These are phyloP conservation scores for Hippotragus niger DNA, from an alignment of 2,113 vertebrate species.

Conservation along the genomic window DNA sequence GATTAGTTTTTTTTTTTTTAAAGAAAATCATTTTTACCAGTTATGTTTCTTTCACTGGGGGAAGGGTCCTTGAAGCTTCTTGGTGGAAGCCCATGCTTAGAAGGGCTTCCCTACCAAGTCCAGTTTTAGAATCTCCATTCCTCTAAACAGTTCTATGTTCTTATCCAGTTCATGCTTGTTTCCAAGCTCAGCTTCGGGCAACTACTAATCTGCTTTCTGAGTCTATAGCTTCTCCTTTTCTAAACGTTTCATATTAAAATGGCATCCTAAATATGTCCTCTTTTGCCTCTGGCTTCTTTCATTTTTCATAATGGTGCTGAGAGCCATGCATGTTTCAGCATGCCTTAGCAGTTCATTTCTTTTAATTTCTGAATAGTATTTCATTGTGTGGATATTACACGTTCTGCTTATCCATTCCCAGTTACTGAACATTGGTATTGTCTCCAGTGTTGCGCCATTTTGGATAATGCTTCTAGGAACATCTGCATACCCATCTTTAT, in stretches of 20 bases:
- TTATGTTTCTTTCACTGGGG: background rate
- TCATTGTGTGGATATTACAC: background rate
- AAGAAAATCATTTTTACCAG: background rate
- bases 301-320: background rate
- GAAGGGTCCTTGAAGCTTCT: background rate
- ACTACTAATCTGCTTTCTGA: background rate
- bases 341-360: background rate
- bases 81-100: background rate
- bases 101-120: background rate
- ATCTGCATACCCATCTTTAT: background rate
- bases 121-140: background rate
- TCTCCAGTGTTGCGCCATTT: background rate
- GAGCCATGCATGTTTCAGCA: background rate
- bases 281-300: background rate
- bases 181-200: background rate
- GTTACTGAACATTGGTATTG: background rate
- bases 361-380: background rate
- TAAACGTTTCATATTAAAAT: background rate
- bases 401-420: background rate
- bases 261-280: background rate
- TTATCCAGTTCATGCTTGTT: background rate
- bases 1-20: background rate
- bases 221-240: background rate
- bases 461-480: background rate
- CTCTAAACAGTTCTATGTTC: background rate